A percentile compares a stretch with the other conserved stretches of the same genome.
Conservation (phyloP, 2,797 vertebrate genomes). For the Catharus ustulatus region DNA sequence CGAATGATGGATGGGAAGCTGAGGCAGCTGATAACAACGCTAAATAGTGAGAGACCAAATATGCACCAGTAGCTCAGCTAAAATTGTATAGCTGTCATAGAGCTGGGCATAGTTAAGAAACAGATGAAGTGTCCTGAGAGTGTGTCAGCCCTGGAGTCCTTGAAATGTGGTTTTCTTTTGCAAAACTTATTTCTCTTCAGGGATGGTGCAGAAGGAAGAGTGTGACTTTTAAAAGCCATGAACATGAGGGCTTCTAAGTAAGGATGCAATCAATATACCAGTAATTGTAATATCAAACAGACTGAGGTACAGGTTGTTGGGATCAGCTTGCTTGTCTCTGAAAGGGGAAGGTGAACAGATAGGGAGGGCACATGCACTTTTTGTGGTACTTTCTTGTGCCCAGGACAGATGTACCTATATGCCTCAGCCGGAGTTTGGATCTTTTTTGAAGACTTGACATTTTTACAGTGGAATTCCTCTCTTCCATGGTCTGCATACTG, state of each 20-base stretch:
- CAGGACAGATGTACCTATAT: not conserved
- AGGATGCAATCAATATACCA: not conserved
- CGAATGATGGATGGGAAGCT: slow-evolving; percentile 29
- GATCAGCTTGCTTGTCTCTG: not conserved
- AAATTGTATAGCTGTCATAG: not conserved
- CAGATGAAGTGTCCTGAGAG: slow-evolving; percentile 52
- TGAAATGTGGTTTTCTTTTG: not conserved
- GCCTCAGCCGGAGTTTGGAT: not conserved
- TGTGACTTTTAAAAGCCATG: not conserved
- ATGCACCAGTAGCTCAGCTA: slow-evolving; percentile 26
- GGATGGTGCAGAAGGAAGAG: not conserved
- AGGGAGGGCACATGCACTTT: not conserved
- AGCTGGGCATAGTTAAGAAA: slow-evolving; percentile 8
- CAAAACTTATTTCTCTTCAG: not conserved
- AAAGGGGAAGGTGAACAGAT: not conserved
- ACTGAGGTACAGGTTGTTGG: not conserved
- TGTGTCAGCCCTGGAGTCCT: not conserved
- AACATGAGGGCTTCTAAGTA: not conserved
- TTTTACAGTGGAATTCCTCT: not conserved
- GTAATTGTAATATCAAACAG: not conserved
- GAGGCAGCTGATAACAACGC: slow-evolving; percentile 60
- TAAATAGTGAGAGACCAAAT: slow-evolving; percentile 64
- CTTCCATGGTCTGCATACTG: not conserved
- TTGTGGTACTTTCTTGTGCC: not conserved
- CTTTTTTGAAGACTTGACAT: not conserved